Base-by-base conservation (phyloP, 2,888 invertebrate genomes). In the Ernsta delagoae region DNA sequence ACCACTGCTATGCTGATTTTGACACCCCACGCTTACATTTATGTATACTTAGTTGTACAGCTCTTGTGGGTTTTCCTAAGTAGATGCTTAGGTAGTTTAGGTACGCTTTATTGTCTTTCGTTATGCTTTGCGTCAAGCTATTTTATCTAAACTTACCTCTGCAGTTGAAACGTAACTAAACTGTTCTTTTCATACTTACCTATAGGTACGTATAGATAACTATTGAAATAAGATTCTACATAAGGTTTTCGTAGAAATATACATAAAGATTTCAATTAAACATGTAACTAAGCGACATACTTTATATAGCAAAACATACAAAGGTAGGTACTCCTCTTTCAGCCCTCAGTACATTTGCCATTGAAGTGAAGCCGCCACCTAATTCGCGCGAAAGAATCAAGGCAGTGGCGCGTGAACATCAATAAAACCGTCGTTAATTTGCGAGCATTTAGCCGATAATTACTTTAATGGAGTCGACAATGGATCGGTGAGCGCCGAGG, bases 391-490 rank as follows among this genome's bases (percentile, higher is more conserved):
- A 67, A 67, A 67, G 67, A 67, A 67, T 62, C 68, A 57, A 64
- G 59, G 41, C 69, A 64, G 24, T 54, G 39, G 45, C 53, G 85
- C 86, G 88, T 86, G 79, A 84, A 86, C 84, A 82, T 86, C 83
- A 80, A 85, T 88, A 85, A 86, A 87, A 84, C 83, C 81, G 76
- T 85, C 81, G 84, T 89, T 87, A 88, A 89, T 87, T 88, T 78
- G 76, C 78, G 78, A 83, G 79, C 89, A 85, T 88, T 90, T 89
- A 88, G 82, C 78, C 83, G 80, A 85, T 90, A 90, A 92, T 90
- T 89, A 85, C 83, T 84, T 78, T 85, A 86, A 88, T 88, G 87
- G 87, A 79, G 79, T 77, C 75, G 77, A 90, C 90, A 90, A 91
- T 90, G 80, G 86, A 81, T 81, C 84, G 78, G 71, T 70, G 76